phyloP scores from a whole-genome alignment of 2,797 vertebrate species.

The Phalanger gymnotis region DNA sequence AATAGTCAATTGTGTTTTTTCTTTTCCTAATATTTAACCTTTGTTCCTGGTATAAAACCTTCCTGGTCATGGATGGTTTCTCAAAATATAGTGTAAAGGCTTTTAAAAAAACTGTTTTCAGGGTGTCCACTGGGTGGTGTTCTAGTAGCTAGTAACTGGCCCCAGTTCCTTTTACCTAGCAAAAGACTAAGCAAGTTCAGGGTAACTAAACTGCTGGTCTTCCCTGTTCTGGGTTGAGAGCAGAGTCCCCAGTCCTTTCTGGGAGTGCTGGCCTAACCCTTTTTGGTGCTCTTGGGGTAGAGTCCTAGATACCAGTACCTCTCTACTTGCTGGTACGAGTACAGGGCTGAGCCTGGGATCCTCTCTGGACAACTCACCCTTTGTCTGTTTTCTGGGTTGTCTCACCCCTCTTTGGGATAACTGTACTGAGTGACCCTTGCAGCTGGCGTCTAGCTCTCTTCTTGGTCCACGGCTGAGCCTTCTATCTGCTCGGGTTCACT shows the following conservation, averaged over 20 bases:
- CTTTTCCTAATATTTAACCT: not conserved
- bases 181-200: not conserved
- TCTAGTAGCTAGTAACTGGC: not conserved
- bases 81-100: not conserved
- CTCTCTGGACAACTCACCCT: not conserved
- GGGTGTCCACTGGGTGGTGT: not conserved
- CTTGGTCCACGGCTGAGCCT: not conserved
- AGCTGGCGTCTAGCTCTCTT: not conserved
- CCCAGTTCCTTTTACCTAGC: not conserved
- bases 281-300: not conserved
- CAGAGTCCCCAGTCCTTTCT: not conserved
- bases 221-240: not conserved
- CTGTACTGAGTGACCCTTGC: not conserved
- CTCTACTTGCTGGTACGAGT: not conserved
- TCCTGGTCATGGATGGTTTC: not conserved
- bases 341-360: not conserved
- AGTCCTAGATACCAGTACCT: not conserved
- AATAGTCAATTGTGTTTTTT: not conserved
- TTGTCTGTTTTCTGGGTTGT: not conserved
- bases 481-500: not conserved
- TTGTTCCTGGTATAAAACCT: not conserved
- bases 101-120: not conserved
- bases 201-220: not conserved
- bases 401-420: not conserved
- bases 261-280: not conserved